Evolutionary conservation across 2,888 invertebrate species (phyloP).

Genomic region (Hypsopygia costalis): DNA sequence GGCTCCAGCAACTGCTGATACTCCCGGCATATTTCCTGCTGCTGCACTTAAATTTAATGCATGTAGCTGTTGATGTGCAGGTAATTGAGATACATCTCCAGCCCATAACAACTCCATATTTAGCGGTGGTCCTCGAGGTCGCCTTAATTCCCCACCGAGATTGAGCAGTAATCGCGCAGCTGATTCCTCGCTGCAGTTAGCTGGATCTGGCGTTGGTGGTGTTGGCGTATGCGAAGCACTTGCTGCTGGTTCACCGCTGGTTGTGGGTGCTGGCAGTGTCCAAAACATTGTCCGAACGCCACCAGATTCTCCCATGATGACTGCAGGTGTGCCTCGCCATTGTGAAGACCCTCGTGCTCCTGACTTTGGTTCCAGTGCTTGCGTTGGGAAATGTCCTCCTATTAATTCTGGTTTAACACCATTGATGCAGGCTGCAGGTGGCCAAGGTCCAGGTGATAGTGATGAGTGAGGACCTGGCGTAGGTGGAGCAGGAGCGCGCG

Average conservation of each 20-base stretch:
- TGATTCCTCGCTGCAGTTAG: slow-evolving; percentile 80
- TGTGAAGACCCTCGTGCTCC: slow-evolving; percentile 60
- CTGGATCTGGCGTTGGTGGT: slow-evolving; percentile 75
- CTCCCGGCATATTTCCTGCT: slow-evolving; percentile 64
- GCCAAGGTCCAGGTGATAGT: slow-evolving; percentile 73
- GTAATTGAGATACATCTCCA: slow-evolving; percentile 91
- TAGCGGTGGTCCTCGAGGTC: slow-evolving; percentile 84
- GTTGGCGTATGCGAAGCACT: slow-evolving; percentile 78
- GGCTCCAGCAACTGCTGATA: slow-evolving; percentile 56
- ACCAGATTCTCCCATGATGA: slow-evolving; percentile 96
- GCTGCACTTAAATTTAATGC: slow-evolving; percentile 87
- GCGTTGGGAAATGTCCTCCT: slow-evolving; percentile 80
- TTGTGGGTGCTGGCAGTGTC: slow-evolving; percentile 80
- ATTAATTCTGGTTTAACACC: slow-evolving; percentile 92
- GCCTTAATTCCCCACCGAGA: slow-evolving; percentile 85
- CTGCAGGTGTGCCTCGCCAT: slow-evolving; percentile 88
- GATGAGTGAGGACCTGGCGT: slow-evolving; percentile 62
- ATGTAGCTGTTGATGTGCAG: slow-evolving; percentile 89
- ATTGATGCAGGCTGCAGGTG: slow-evolving; percentile 84
- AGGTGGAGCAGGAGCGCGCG: slow-evolving; percentile 61
- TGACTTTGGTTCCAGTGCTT: slow-evolving; percentile 59
- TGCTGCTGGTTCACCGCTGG: slow-evolving; percentile 73
- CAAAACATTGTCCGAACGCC: slow-evolving; percentile 88
- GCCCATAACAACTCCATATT: slow-evolving; percentile 97
- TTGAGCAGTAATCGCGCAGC: slow-evolving; percentile 87